Conservation (phyloP, 2,113 vertebrate species). For the Stomatorhinus ivindoensis region DNA sequence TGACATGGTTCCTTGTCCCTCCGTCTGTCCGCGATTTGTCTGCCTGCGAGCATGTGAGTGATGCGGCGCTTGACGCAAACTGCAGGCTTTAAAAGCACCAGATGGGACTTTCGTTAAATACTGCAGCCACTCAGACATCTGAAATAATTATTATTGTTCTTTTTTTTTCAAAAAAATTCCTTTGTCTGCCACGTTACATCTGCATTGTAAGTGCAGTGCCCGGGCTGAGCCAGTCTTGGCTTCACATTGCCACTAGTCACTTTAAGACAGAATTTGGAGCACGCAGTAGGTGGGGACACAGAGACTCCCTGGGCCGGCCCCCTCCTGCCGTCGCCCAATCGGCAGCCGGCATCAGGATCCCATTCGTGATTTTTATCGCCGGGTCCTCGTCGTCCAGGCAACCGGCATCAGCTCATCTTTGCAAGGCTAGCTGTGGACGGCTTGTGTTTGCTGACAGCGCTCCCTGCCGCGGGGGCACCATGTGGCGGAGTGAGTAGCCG, state of each 20-base stretch:
- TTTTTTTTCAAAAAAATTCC: too few relatives aligned
- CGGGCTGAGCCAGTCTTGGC: constrained; percentile 7
- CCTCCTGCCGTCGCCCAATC: constrained; percentile 45
- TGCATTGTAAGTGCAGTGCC: not conserved
- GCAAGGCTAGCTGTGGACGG: constrained; percentile 40
- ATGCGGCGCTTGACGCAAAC: not conserved
- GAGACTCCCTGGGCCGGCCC: not conserved
- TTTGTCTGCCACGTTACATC: not conserved
- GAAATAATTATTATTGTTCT: not conserved
- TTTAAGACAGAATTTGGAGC: constrained; percentile 21
- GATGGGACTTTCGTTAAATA: not conserved
- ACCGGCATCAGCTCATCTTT: constrained; percentile 51
- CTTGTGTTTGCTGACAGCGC: constrained; percentile 43
- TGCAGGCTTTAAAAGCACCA: not conserved
- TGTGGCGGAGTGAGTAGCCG: constrained; percentile 67
- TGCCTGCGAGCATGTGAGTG: not conserved
- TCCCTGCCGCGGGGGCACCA: constrained; percentile 48
- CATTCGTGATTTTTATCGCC: constrained; percentile 55
- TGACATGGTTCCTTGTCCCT: not conserved
- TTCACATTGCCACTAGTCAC: constrained; percentile 23
- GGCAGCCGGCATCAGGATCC: constrained; percentile 48
- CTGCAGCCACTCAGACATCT: not conserved
- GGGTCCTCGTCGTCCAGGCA: constrained; percentile 61
- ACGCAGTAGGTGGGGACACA: constrained; percentile 13
- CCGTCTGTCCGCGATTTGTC: not conserved